phyloP scores from a whole-genome alignment of 2,113 vertebrate genomes.

The Setophaga coronata region DNA sequence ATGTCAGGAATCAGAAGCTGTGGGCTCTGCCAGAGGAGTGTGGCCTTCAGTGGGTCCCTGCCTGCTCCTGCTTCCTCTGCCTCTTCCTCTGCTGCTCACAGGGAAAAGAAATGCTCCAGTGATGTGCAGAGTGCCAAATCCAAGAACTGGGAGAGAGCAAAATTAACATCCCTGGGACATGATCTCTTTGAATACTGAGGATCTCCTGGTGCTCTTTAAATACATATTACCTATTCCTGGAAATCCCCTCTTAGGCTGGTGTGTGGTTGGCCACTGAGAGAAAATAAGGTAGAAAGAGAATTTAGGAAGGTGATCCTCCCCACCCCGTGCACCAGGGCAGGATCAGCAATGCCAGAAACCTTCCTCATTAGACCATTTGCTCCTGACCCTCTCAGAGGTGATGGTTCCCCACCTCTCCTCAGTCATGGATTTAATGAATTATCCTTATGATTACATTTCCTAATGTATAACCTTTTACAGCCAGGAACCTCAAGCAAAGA shows the following conservation, averaged over 20 bases:
- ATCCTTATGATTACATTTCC: neutral
- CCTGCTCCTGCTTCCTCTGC: neutral
- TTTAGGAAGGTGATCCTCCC: neutral
- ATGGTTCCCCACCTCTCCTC: neutral
- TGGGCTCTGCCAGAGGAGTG: neutral
- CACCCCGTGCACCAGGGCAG: neutral
- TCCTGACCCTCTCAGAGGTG: neutral
- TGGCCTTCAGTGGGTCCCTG: neutral
- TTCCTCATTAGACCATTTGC: neutral
- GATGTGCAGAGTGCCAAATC: neutral
- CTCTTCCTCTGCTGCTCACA: neutral
- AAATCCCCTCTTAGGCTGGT: neutral
- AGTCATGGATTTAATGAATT: neutral
- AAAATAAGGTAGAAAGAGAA: neutral
- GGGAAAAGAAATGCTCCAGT: neutral
- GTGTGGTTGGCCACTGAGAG: neutral
- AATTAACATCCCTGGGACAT: neutral
- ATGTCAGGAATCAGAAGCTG: neutral
- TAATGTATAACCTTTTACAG: neutral
- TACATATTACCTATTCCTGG: neutral
- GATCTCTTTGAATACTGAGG: neutral
- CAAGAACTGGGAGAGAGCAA: neutral
- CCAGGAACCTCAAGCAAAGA: neutral
- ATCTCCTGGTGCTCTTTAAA: neutral
- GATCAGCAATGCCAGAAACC: neutral